These are phyloP conservation scores for Prenolepis imparis DNA, from an alignment of 2,888 invertebrate species.

Conservation along the genomic window DNA sequence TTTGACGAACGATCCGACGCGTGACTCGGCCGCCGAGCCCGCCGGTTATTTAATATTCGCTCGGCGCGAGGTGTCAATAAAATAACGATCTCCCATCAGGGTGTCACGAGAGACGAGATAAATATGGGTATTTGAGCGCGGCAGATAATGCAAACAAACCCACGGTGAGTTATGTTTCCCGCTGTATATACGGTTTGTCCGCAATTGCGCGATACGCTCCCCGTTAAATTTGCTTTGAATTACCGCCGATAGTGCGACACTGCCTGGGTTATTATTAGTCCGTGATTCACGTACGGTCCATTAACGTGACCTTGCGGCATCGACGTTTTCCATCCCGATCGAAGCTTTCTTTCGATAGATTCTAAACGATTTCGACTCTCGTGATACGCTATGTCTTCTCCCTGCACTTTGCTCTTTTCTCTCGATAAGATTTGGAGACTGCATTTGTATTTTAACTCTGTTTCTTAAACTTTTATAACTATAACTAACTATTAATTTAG, in stretches of 20 bases:
- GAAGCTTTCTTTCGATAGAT: constrained; percentile 27
- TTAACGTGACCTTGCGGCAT: constrained; percentile 75
- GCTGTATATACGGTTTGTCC: constrained; percentile 76
- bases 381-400: not conserved
- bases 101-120: constrained; percentile 82
- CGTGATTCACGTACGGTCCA: constrained; percentile 80
- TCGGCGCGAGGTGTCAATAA: constrained; percentile 77
- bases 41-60: constrained; percentile 74
- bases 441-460: not conserved
- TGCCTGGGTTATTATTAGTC: constrained; percentile 81
- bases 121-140: constrained; percentile 84
- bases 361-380: not conserved
- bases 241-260: constrained; percentile 80
- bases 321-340: constrained; percentile 38
- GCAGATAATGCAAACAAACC: constrained; percentile 84
- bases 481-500: too few species aligned
- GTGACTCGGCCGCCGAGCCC: constrained; percentile 35
- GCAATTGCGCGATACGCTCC: constrained; percentile 81
- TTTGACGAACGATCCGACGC: constrained; percentile 45
- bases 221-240: constrained; percentile 84
- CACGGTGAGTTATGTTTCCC: constrained; percentile 83
- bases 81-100: constrained; percentile 79
- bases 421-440: not conserved
- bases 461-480: too few species aligned
- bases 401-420: not conserved